These are phyloP conservation scores for Manis javanica DNA, from an alignment of 2,797 vertebrate species.

Conservation along the genomic window DNA sequence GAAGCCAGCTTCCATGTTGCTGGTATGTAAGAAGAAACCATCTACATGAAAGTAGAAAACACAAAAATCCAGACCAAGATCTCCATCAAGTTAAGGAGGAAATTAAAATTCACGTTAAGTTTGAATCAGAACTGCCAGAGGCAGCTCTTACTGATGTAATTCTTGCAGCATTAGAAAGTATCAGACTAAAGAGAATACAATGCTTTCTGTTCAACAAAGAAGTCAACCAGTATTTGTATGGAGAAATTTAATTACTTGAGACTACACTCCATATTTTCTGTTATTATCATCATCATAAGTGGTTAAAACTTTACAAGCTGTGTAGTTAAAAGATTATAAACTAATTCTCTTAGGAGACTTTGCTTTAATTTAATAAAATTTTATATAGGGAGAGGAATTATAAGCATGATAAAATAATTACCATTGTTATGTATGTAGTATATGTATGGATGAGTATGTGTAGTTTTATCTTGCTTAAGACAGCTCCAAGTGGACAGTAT, in stretches of 20 bases:
- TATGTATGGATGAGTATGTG: background rate
- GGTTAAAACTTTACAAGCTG: background rate
- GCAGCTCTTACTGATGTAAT: background rate
- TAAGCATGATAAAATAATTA: background rate
- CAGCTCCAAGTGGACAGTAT: background rate
- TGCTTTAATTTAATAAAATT: constrained; percentile 8
- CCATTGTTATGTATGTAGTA: background rate
- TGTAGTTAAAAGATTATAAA: constrained; percentile 3
- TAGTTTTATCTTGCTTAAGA: background rate
- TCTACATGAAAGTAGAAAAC: background rate
- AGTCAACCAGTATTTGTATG: background rate
- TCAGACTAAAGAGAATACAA: background rate
- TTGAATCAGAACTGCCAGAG: background rate
- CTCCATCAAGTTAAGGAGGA: background rate
- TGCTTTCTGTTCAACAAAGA: background rate
- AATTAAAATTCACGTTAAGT: background rate
- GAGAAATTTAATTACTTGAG: constrained; percentile 33
- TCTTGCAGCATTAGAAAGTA: background rate
- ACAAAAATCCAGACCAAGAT: background rate
- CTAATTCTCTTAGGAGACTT: background rate
- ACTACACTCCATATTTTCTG: background rate
- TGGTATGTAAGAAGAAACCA: background rate
- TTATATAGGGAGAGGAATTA: background rate
- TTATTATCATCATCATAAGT: background rate
- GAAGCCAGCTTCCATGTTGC: background rate